These are phyloP conservation scores for Atta cephalotes DNA, from an alignment of 1,140 invertebrate species.

Conservation along the genomic window DNA sequence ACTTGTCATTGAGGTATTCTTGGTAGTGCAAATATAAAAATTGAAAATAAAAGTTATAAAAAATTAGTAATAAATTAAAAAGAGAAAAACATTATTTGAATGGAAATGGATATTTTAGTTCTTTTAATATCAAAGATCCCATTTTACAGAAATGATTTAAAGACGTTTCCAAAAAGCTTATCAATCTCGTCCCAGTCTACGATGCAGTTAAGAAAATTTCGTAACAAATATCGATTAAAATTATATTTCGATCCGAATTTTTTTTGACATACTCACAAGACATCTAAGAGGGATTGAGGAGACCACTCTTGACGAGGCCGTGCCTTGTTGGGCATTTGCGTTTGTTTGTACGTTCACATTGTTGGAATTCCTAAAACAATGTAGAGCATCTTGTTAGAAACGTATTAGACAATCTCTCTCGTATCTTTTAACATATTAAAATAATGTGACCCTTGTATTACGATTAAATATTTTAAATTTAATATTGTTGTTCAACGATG, in stretches of 20 bases:
- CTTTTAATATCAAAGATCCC: too few relatives aligned
- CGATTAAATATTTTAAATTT: neutral
- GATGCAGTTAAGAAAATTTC: too few relatives aligned
- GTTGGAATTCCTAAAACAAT: slow-evolving; percentile 70
- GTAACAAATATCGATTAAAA: too few relatives aligned
- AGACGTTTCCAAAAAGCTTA: too few relatives aligned
- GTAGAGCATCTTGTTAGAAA: neutral
- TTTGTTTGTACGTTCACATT: slow-evolving; percentile 76
- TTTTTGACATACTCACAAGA: slow-evolving; percentile 79
- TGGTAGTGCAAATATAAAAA: too few relatives aligned
- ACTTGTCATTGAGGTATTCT: too few relatives aligned
- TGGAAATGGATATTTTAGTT: too few relatives aligned
- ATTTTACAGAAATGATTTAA: too few relatives aligned
- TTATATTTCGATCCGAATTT: neutral
- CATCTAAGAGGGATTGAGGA: slow-evolving; percentile 82
- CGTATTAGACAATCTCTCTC: neutral
- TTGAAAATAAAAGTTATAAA: too few relatives aligned
- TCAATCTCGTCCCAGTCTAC: too few relatives aligned
- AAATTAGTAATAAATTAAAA: too few relatives aligned
- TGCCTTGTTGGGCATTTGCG: slow-evolving; percentile 81
- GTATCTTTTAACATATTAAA: neutral
- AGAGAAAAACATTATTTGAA: too few relatives aligned
- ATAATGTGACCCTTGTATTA: neutral
- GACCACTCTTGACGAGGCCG: slow-evolving; percentile 83
- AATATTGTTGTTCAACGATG: neutral